Percentiles rank a stretch among this genome's conserved stretches.
Conservation (phyloP, 2,888 invertebrate genomes). For the Polydrusus cervinus region DNA sequence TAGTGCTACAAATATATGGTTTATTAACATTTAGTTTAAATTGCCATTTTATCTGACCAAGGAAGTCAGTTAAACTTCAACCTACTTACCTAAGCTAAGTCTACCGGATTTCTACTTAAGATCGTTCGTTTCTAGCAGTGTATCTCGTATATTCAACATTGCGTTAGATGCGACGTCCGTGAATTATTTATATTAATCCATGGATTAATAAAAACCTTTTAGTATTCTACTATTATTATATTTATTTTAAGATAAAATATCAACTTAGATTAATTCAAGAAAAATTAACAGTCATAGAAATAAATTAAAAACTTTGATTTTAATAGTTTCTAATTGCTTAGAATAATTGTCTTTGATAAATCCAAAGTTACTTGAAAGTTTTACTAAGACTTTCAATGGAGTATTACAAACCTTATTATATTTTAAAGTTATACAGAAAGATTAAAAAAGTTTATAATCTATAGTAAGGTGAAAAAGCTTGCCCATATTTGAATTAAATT, state of each 20-base stretch:
- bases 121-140: too few species aligned
- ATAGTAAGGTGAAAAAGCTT: background rate
- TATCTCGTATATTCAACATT: too few species aligned
- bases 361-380: slow-evolving; percentile 17
- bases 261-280: background rate
- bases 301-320: slow-evolving; percentile 4
- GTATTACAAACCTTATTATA: slow-evolving; percentile 17
- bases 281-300: background rate
- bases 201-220: too few species aligned
- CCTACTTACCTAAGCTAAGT: too few species aligned
- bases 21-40: too few species aligned
- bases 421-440: slow-evolving; percentile 6
- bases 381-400: background rate
- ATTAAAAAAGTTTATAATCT: slow-evolving; percentile 20
- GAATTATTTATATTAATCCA: too few species aligned
- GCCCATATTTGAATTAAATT: slow-evolving; percentile 8
- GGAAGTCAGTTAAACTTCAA: too few species aligned
- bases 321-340: slow-evolving; percentile 1
- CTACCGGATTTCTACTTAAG: too few species aligned
- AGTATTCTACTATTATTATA: too few species aligned
- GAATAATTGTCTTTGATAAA: slow-evolving; percentile 2
- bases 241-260: background rate
- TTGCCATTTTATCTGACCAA: too few species aligned
- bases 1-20: too few species aligned
- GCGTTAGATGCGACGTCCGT: too few species aligned